Conservation (phyloP, 2,113 vertebrate species). For the Lipotes vexillifer region DNA sequence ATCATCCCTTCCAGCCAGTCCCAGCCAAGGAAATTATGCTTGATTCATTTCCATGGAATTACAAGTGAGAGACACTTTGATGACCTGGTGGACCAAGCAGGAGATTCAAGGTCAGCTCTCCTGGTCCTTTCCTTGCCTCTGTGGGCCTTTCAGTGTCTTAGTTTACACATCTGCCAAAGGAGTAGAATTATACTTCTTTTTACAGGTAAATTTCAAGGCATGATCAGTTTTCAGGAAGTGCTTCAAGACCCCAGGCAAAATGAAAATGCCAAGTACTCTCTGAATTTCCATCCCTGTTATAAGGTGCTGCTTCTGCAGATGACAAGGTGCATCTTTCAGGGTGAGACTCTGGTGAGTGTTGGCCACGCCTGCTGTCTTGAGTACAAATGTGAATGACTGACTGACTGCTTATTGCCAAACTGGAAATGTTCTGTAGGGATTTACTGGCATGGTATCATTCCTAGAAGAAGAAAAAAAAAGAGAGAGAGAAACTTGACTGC, state of each 20-base stretch:
- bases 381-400: constrained; percentile 85
- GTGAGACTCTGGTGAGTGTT: constrained; percentile 45
- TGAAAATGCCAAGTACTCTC: constrained; percentile 14
- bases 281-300: constrained; percentile 6
- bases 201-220: constrained; percentile 68
- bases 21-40: constrained; percentile 12
- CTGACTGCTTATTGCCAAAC: constrained; percentile 92
- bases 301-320: not conserved
- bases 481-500: constrained; percentile 91
- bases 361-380: constrained; percentile 80
- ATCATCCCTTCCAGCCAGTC: not conserved
- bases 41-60: constrained; percentile 51
- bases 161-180: constrained; percentile 73
- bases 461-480: constrained; percentile 80
- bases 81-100: not conserved
- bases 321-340: constrained; percentile 42
- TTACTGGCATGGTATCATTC: constrained; percentile 88
- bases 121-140: constrained; percentile 6
- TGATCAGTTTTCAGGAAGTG: constrained; percentile 71
- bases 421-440: constrained; percentile 94
- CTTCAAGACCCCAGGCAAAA: constrained; percentile 52
- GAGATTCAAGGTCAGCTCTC: not conserved
- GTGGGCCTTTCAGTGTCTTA: constrained; percentile 38
- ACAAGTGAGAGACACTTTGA: not conserved
- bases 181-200: constrained; percentile 53